A percentile compares a stretch with the other conserved stretches of the same genome.
Conservation (phyloP, 1,140 invertebrate genomes). For the Oryctes rhinoceros region DNA sequence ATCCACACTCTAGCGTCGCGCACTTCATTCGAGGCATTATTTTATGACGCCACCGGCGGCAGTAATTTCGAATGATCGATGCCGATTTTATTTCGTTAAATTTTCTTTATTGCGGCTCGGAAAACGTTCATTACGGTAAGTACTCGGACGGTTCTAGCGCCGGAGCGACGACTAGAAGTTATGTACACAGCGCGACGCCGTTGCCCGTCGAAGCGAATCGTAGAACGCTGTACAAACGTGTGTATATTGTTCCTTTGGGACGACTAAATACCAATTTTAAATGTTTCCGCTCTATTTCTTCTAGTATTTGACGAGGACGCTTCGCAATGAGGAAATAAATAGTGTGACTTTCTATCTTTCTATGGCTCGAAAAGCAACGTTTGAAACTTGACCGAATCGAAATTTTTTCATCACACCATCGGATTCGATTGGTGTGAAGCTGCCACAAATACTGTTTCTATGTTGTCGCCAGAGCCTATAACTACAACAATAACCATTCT, state of each 20-base stretch:
- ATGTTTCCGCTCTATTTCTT: conserved; percentile 25
- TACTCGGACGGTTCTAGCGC: conserved; percentile 20
- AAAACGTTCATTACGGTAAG: conserved; percentile 30
- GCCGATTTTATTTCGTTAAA: conserved; percentile 31
- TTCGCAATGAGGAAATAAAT: too few species aligned
- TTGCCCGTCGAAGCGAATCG: neutral
- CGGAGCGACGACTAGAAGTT: neutral
- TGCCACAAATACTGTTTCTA: too few species aligned
- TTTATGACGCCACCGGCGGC: conserved; percentile 9
- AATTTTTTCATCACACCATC: too few species aligned
- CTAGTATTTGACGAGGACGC: neutral
- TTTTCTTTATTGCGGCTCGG: conserved; percentile 30
- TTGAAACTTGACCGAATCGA: too few species aligned
- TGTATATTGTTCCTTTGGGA: conserved; percentile 18
- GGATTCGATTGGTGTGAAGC: too few species aligned
- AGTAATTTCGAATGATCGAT: conserved; percentile 33
- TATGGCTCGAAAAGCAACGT: too few species aligned
- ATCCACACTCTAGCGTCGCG: neutral
- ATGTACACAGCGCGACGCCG: conserved; percentile 1
- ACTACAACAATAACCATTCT: too few species aligned
- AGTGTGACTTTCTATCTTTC: too few species aligned
- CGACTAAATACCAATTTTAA: conserved; percentile 17
- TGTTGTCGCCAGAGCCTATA: too few species aligned
- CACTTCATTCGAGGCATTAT: neutral
- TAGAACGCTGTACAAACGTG: neutral